Percentiles rank a stretch among this genome's conserved stretches.
phyloP scores from a whole-genome alignment of 1,140 invertebrate species.

The Hetaerina americana region DNA sequence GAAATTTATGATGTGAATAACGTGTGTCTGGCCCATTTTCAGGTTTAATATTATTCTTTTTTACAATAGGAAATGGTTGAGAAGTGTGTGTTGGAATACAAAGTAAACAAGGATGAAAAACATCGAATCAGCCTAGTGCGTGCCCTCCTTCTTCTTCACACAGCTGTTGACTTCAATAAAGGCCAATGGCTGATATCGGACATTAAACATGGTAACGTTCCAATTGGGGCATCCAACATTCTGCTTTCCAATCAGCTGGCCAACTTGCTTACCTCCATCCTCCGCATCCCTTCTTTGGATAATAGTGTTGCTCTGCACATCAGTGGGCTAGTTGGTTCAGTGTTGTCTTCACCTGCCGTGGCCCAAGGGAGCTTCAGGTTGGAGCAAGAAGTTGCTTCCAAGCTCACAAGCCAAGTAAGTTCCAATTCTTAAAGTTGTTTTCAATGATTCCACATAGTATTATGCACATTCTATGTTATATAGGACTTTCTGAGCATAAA shows the following conservation, averaged over 20 bases:
- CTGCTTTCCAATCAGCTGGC: neutral
- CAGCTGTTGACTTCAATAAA: neutral
- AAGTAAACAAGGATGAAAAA: neutral
- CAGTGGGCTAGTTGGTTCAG: neutral
- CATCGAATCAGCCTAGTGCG: neutral
- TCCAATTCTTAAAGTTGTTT: constrained; percentile 8
- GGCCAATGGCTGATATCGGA: neutral
- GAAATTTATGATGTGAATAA: neutral
- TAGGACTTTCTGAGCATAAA: too few species aligned
- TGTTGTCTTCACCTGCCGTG: neutral
- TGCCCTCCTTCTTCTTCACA: neutral
- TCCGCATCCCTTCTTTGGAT: neutral
- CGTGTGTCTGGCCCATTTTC: neutral
- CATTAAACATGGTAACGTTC: neutral
- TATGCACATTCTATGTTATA: too few species aligned
- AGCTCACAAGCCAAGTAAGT: constrained; percentile 1
- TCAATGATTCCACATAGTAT: too few species aligned
- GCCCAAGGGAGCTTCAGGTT: neutral
- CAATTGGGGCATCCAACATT: neutral
- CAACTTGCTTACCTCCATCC: neutral
- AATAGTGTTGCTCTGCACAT: neutral
- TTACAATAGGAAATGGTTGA: neutral
- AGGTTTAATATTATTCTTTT: neutral
- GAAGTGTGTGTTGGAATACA: neutral
- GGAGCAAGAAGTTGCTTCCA: neutral